These are phyloP conservation scores for Xiphophorus maculatus DNA, from an alignment of 2,113 vertebrate species.

Conservation along the genomic window DNA sequence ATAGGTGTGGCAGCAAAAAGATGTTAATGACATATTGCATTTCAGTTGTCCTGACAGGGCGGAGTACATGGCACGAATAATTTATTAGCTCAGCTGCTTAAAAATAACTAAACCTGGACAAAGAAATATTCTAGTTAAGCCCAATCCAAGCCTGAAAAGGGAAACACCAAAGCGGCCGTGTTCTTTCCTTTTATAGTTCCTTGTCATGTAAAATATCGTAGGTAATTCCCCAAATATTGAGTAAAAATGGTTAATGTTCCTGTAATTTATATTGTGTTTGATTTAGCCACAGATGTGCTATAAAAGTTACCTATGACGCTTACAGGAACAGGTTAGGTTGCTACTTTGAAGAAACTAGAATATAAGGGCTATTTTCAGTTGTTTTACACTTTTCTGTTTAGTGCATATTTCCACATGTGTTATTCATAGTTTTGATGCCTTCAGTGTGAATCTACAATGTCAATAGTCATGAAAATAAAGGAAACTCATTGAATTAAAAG, in stretches of 20 bases:
- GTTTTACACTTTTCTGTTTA: too few species aligned
- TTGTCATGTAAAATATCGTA: not conserved
- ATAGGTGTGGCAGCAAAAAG: slow-evolving; percentile 25
- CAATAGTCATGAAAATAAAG: too few species aligned
- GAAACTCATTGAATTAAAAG: too few species aligned
- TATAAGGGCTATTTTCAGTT: too few species aligned
- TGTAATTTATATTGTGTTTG: not conserved
- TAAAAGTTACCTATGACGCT: too few species aligned
- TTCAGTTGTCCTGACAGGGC: slow-evolving; percentile 17
- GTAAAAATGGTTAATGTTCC: not conserved
- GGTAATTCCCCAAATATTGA: not conserved
- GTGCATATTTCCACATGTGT: too few species aligned
- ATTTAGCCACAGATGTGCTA: not conserved
- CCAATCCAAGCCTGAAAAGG: not conserved
- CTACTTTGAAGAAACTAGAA: too few species aligned
- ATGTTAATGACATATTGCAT: slow-evolving; percentile 59
- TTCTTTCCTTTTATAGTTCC: not conserved
- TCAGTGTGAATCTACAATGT: too few species aligned
- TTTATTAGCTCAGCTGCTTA: slow-evolving; percentile 15
- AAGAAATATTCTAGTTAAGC: not conserved
- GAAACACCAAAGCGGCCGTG: not conserved
- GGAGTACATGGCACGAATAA: slow-evolving; percentile 32
- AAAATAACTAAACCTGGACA: slow-evolving; percentile 7
- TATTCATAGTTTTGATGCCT: too few species aligned
- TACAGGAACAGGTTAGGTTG: too few species aligned